phyloP scores from a whole-genome alignment of 1,140 invertebrate genomes.

The Habropoda laboriosa region DNA sequence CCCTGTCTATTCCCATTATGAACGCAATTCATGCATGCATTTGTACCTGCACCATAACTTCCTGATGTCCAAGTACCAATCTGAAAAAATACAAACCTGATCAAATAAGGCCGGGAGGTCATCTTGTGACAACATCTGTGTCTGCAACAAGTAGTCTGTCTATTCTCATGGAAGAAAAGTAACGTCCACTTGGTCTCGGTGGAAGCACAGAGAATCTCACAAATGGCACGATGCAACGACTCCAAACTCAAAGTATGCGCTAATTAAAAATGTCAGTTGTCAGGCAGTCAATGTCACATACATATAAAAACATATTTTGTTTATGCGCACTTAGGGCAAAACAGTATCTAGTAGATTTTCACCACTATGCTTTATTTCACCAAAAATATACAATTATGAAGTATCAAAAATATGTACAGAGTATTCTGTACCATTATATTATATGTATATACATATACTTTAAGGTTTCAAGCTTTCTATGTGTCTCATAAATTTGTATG shows the following conservation, averaged over 20 bases:
- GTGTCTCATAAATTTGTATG: conserved; percentile 47
- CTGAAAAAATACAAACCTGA: conserved; percentile 59
- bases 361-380: conserved; percentile 58
- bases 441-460: conserved; percentile 48
- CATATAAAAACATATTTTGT: conserved; percentile 71
- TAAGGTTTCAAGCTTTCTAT: conserved; percentile 53
- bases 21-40: conserved; percentile 64
- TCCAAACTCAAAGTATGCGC: conserved; percentile 78
- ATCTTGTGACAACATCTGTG: conserved; percentile 63
- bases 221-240: conserved; percentile 71
- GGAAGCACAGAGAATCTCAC: conserved; percentile 66
- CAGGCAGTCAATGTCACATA: conserved; percentile 75
- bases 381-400: conserved; percentile 44
- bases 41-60: conserved; percentile 62
- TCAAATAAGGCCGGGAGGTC: conserved; percentile 50
- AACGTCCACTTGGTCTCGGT: conserved; percentile 66
- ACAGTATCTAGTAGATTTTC: conserved; percentile 59
- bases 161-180: conserved; percentile 62
- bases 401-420: conserved; percentile 33
- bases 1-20: conserved; percentile 46
- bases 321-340: conserved; percentile 71
- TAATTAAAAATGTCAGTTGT: conserved; percentile 77
- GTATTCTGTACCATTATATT: conserved; percentile 47
- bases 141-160: conserved; percentile 63
- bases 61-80: conserved; percentile 57